Percentiles rank a stretch among this genome's conserved stretches.
Evolutionary conservation across 2,797 vertebrate species (phyloP).

Genomic region (Lepus townsendii): DNA sequence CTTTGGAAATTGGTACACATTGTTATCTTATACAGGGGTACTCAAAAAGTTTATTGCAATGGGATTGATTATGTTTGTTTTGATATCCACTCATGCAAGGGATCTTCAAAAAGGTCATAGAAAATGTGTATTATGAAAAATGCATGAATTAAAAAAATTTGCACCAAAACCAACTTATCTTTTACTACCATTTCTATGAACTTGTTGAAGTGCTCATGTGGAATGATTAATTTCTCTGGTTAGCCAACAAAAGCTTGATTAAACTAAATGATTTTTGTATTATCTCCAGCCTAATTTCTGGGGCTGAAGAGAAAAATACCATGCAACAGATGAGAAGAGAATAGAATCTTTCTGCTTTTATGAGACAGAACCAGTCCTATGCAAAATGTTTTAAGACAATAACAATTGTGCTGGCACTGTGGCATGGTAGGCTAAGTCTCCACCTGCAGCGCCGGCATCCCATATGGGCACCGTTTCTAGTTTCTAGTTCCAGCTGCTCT

Average conservation of each 20-base stretch:
- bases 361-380: not conserved
- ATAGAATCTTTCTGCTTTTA: conserved; percentile 23
- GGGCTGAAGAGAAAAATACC: not conserved
- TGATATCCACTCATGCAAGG: too few species aligned
- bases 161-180: too few species aligned
- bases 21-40: not conserved
- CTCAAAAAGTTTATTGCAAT: too few species aligned
- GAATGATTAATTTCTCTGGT: conserved; percentile 17
- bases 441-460: too few species aligned
- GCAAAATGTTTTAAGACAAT: conserved; percentile 40
- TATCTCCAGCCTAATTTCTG: conserved; percentile 11
- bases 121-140: too few species aligned
- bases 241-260: conserved; percentile 17
- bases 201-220: conserved; percentile 33
- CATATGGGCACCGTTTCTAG: too few species aligned
- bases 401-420: not conserved
- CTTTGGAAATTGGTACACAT: conserved; percentile 35
- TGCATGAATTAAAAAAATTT: too few species aligned
- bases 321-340: not conserved
- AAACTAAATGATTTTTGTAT: not conserved
- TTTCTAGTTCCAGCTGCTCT: too few species aligned
- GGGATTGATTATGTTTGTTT: too few species aligned
- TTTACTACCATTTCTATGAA: too few species aligned
- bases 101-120: too few species aligned
- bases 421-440: too few species aligned